Conservation (phyloP, 2,797 vertebrate genomes). For the Pipistrellus pipistrellus region DNA sequence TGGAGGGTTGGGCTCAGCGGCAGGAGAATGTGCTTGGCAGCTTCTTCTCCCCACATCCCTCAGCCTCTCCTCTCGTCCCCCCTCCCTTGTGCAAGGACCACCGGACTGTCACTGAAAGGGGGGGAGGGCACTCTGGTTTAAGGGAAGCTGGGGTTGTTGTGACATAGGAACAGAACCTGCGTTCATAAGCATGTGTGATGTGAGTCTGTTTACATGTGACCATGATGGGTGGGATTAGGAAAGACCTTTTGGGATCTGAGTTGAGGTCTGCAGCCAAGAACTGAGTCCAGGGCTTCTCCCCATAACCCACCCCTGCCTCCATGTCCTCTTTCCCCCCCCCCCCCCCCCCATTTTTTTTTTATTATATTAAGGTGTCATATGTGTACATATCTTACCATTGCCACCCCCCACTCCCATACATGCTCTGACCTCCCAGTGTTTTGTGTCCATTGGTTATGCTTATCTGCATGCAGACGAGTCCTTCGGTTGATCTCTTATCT, state of each 20-base stretch:
- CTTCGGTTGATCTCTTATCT: too few species aligned
- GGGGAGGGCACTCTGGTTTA: background rate
- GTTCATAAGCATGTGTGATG: background rate
- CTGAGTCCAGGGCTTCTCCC: background rate
- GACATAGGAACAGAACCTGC: background rate
- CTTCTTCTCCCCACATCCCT: background rate
- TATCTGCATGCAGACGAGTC: too few species aligned
- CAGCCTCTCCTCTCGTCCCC: background rate
- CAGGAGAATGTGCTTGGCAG: background rate
- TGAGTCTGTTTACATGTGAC: background rate
- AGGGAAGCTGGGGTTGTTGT: background rate
- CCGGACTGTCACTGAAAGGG: background rate
- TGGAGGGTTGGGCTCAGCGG: background rate
- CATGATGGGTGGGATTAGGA: background rate
- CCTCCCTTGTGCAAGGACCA: rapidly evolving
- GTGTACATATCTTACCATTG: too few species aligned
- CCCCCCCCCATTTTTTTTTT: too few species aligned
- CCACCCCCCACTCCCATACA: too few species aligned
- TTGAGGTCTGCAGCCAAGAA: background rate
- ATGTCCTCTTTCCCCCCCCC: background rate
- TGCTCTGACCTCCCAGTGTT: too few species aligned
- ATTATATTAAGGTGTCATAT: too few species aligned
- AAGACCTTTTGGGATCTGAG: background rate
- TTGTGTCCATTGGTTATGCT: too few species aligned
- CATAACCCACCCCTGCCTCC: background rate